Evolutionary conservation across 1,140 invertebrate species (phyloP).

Genomic region (Globodera ellingtonae): DNA sequence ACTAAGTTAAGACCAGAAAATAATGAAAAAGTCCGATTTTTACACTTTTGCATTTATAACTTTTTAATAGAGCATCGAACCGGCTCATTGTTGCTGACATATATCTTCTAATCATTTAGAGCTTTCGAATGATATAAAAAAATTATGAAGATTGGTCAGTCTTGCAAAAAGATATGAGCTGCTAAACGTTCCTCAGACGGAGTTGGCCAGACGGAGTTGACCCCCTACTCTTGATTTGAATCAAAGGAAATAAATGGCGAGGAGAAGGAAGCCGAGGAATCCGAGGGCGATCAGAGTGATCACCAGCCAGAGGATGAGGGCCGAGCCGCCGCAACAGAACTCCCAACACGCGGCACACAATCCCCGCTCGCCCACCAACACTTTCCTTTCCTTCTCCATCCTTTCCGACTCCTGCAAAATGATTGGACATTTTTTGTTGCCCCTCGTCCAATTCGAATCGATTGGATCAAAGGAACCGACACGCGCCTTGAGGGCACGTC

Average conservation of each 20-base stretch:
- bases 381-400: slow-evolving; percentile 22
- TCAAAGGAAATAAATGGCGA: slow-evolving; percentile 29
- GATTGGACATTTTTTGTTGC: not conserved
- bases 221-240: too few species aligned
- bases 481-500: slow-evolving; percentile 19
- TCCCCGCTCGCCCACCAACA: slow-evolving; percentile 17
- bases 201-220: too few species aligned
- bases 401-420: slow-evolving; percentile 27
- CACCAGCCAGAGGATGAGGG: slow-evolving; percentile 27
- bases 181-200: too few species aligned
- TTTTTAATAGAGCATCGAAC: too few species aligned
- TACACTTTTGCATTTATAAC: too few species aligned
- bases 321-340: slow-evolving; percentile 28
- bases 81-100: too few species aligned
- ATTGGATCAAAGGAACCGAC: not conserved
- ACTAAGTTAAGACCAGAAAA: too few species aligned
- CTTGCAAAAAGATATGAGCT: too few species aligned
- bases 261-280: slow-evolving; percentile 24
- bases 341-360: slow-evolving; percentile 20
- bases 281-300: slow-evolving; percentile 19
- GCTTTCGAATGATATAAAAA: too few species aligned
- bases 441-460: not conserved
- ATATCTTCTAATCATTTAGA: too few species aligned
- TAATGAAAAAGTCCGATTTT: too few species aligned
- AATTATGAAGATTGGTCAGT: too few species aligned